Evolutionary conservation across 1,140 invertebrate genomes (phyloP), one percentile per base, ranked within the genome.

Genomic region (Phymastichus coffea): DNA sequence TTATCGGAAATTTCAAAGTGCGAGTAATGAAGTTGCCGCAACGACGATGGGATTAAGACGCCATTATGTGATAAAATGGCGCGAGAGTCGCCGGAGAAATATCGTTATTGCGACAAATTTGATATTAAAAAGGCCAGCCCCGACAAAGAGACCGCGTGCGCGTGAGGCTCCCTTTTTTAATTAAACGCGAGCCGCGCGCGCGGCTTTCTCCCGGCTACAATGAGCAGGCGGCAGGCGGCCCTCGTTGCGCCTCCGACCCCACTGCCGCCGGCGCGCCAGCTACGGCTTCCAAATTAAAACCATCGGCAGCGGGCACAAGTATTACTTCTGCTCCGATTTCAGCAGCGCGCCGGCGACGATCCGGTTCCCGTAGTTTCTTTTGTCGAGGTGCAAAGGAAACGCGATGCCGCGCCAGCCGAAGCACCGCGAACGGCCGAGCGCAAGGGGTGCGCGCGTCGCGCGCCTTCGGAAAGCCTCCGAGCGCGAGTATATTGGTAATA

Each of bases 1-100:
- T 61, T 61, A 61, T 61, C 58, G 58, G 58, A 61, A 54, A 61
- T 61, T 61, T 26, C 48, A 23, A 54, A 48, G 33, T 54, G 51
- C 51, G 44, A 59, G 38, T 52, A 58, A 52, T 44, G 38, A 44
- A 44, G 26, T 52, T 48, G 9, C 38, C 38, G 3, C 2, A 3
- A 43, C 10, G 22, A 23, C 19, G 46, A 22, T 4, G 35, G 55
- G 19, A 40, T 41, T 48, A 48, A 48, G 37, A 49, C 38, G 35
- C 23, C 23, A 48, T 57, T 57, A 47, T 14, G 23, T 20, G 55
- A 49, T 57, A 57, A 57, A 47, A 49, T 57, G 41, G 49, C 41
- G 55, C 25, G 25, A 8, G 15, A 28, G n/a, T n/a, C n/a, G n/a
- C n/a, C n/a, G n/a, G n/a, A n/a, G 23, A 44, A 14, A 33, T 35